Base-by-base conservation (phyloP, 2,113 vertebrate genomes). In the Benitochromis conjunctus region DNA sequence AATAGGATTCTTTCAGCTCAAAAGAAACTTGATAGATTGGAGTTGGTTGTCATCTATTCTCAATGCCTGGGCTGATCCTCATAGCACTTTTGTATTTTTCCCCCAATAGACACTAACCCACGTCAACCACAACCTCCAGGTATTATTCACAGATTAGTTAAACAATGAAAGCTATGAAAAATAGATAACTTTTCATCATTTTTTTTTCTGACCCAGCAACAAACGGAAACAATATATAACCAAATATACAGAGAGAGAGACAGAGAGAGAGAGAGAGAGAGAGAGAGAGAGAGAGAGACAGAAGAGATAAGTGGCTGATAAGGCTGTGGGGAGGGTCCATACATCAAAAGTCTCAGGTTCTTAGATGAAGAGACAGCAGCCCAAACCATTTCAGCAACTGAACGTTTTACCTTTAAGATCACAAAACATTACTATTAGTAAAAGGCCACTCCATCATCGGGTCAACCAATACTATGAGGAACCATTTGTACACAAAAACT, bases 161-260 rank as follows among this genome's bases (percentile, higher is more conserved):
- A 80, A 76, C 89, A 83, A 94, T 84, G 93, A 88, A 48, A 12
- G 82, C 86, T n/a, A 84, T 94, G 94, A 95, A 90, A 94, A 95
- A 95, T 92, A 89, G 89, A 91, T 85, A 83, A 79, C 6, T 56
- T 88, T 91, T 94, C 94, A 90, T 81, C 77, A 92, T 87, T 95
- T 92, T 38, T 93, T 91, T 94, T 90, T 94, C 83, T 92, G 82
- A 92, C 88, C 34, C 5, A 4, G 74, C 36, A 87, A 46, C 83
- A 83, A 62, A 55, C n/a, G 91, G 85, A 91, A 90, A 94, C 88
- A 92, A 94, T 94, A 95, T 92, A 92, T 18, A 82, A 90, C 80
- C 88, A 78, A 83, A 88, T 93, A 71, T 74, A 83, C 76, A 54
- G 4, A 43, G 41, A 43, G 38, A 92, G 81, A 83, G n/a, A 88